Conservation (phyloP, 2,797 vertebrate species). For the Argyrosomus regius region DNA sequence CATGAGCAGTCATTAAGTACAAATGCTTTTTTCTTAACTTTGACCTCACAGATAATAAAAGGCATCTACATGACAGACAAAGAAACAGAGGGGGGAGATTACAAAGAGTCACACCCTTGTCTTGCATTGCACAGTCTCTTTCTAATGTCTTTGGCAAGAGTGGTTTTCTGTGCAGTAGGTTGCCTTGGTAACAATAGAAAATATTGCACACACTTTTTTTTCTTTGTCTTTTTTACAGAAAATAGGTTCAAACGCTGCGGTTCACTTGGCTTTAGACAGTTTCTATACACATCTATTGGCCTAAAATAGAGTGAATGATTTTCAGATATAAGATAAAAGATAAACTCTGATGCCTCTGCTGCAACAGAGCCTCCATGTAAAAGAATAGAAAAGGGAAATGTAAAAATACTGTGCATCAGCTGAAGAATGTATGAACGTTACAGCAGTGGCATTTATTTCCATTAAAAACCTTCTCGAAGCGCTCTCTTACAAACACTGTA, state of each 20-base stretch:
- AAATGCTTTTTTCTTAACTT: constrained; percentile 50
- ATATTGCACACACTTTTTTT: constrained; percentile 92
- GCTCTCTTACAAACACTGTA: constrained; percentile 45
- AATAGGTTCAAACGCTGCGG: constrained; percentile 79
- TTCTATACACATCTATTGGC: constrained; percentile 55
- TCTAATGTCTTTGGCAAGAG: constrained; percentile 90
- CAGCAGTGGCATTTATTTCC: constrained; percentile 49
- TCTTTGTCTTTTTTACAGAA: constrained; percentile 88
- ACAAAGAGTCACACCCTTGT: constrained; percentile 80
- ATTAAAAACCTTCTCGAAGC: constrained; percentile 26
- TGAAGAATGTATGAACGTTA: constrained; percentile 17
- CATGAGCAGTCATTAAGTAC: constrained; percentile 61
- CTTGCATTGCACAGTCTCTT: constrained; percentile 76
- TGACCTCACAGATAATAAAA: constrained; percentile 59
- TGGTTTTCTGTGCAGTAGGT: constrained; percentile 81
- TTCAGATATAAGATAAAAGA: constrained; percentile 40
- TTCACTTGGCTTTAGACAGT: constrained; percentile 67
- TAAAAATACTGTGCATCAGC: constrained; percentile 57
- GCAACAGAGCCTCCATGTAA: constrained; percentile 78
- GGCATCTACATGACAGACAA: constrained; percentile 53
- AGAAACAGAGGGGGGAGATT: constrained; percentile 58
- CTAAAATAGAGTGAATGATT: constrained; percentile 75
- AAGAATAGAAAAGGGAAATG: constrained; percentile 59
- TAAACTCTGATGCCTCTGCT: constrained; percentile 61
- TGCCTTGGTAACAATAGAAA: constrained; percentile 85